Base-by-base conservation (phyloP, 2,888 invertebrate species). In the Pilophorus perplexus region DNA sequence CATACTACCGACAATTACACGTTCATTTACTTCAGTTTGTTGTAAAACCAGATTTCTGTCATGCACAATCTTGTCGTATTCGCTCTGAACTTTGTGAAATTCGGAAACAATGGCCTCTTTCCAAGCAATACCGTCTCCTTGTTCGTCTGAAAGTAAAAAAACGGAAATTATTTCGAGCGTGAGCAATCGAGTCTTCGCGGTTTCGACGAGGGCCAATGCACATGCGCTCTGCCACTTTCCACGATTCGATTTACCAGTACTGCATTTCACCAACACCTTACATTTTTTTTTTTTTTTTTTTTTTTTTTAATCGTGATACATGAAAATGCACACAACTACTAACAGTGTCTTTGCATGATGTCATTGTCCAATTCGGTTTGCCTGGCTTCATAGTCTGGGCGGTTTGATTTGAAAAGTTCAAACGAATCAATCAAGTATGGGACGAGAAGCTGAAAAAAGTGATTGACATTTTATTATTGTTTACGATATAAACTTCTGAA, bases 341-440 rank as follows among this genome's bases (percentile, higher is more conserved):
- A n/a, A n/a, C n/a, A n/a, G 27, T 52, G 62, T 33, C 46, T 28
- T 18, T 38, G 28, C 28, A 46, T 46, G 5, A 62, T 48, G 6
- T 28, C 27, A 12, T 46, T 23, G 20, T 62, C 48, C 33, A 62
- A 62, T 12, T 44, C 27, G 23, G 25, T 33, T 23, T 62, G 62
- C 10, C 27, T 23, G 4, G 12, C 18, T 6, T 44, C 46, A 33
- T 16, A 16, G 48, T 62, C 28, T 2, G 28, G 22, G 4, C 1
- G 3, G 10, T 23, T 42, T 0, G 22, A n/a, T 8, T 20, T 28
- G 27, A 18, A 10, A 5, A 62, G 18, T 46, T 62, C 28, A 8
- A 28, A 46, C 18, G 62, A 62, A 1, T 48, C 14, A 14, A 28
- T 33, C 28, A 27, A 62, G 28, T 46, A 62, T 3, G 62, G 62